A percentile compares a stretch with the other conserved stretches of the same genome.
These are phyloP conservation scores for Drosophila bipectinata DNA, from an alignment of 1,140 invertebrate species.

Conservation along the genomic window DNA sequence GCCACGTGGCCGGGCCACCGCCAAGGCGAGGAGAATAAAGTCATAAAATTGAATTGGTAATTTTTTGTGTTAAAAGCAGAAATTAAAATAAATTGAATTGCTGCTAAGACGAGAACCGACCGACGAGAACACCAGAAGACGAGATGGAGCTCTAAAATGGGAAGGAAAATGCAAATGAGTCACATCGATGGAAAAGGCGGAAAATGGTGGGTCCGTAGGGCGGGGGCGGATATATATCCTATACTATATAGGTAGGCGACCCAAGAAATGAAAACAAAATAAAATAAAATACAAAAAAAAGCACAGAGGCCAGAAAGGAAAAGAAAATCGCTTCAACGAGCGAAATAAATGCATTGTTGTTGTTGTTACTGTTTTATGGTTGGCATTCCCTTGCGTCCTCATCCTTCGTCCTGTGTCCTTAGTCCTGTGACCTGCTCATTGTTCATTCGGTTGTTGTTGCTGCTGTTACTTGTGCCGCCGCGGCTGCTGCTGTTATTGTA, in stretches of 20 bases:
- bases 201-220: constrained; percentile 3
- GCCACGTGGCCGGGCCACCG: constrained; percentile 52
- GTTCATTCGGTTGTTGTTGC: constrained; percentile 37
- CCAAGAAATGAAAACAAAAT: constrained; percentile 68
- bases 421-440: constrained; percentile 15
- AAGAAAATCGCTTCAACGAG: constrained; percentile 38
- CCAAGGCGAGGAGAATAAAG: constrained; percentile 51
- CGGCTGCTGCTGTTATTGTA: constrained; percentile 59
- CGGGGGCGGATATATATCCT: background rate
- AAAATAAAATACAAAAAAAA: constrained; percentile 43
- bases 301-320: constrained; percentile 12
- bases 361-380: constrained; percentile 40
- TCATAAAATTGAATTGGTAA: constrained; percentile 82
- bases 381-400: constrained; percentile 33
- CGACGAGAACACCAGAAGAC: background rate
- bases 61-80: constrained; percentile 82
- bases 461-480: constrained; percentile 24
- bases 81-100: constrained; percentile 82
- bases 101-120: constrained; percentile 62
- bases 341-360: constrained; percentile 61
- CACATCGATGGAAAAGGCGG: constrained; percentile 28
- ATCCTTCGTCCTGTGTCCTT: constrained; percentile 8
- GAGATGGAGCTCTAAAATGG: constrained; percentile 50
- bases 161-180: constrained; percentile 76
- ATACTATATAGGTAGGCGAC: constrained; percentile 43